Conservation (phyloP, 2,113 vertebrate species). For the Ctenomys sociabilis region DNA sequence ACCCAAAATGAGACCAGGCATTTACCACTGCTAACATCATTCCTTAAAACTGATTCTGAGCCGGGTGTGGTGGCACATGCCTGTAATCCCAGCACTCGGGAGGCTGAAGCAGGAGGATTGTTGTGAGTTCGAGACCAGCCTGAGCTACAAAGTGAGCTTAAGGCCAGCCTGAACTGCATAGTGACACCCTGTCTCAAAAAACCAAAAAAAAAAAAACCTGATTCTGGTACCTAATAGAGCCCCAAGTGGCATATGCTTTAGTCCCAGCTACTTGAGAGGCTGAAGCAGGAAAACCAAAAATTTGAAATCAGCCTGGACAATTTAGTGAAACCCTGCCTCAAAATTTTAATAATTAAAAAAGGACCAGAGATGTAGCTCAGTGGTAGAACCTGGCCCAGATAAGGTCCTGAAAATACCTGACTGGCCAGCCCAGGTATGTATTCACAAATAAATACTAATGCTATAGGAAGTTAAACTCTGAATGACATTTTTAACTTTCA, state of each 20-base stretch:
- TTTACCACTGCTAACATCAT: not conserved
- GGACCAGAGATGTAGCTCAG: not conserved
- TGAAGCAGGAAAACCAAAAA: not conserved
- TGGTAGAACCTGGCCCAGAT: not conserved
- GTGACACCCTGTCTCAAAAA: too few relatives aligned
- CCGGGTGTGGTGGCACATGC: too few relatives aligned
- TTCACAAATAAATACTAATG: not conserved
- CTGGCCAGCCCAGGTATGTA: not conserved
- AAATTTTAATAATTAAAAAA: not conserved
- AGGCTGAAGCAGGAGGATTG: too few relatives aligned
- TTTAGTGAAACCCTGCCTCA: not conserved
- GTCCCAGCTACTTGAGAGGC: not conserved
- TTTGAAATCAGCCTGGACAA: not conserved
- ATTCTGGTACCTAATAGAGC: not conserved
- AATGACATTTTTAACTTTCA: not conserved
- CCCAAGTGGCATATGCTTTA: not conserved
- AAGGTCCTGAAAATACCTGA: not conserved
- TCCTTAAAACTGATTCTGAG: not conserved
- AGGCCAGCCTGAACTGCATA: too few relatives aligned
- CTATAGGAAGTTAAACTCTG: not conserved
- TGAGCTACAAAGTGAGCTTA: too few relatives aligned
- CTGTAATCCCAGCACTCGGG: too few relatives aligned
- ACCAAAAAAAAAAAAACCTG: too few relatives aligned
- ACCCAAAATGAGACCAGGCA: not conserved
- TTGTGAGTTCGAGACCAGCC: too few relatives aligned